A percentile compares a stretch with the other conserved stretches of the same genome.
These are phyloP conservation scores for Diadophis punctatus DNA, from an alignment of 2,113 vertebrate species.

Conservation along the genomic window DNA sequence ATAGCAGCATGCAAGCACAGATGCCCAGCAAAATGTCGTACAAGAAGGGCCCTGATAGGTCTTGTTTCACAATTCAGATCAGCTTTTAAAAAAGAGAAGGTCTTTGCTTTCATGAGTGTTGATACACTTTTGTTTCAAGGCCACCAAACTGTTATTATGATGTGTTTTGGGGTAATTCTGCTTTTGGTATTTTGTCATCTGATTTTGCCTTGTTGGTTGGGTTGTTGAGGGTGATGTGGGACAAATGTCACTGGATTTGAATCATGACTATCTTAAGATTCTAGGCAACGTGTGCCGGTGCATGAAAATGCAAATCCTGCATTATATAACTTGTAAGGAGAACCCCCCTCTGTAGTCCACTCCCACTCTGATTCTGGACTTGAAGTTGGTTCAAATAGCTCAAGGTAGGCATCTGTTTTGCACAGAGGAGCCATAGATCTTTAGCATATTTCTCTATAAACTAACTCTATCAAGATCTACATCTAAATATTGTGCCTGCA, in stretches of 20 bases:
- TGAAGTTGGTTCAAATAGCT: not conserved
- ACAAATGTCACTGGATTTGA: conserved; percentile 33
- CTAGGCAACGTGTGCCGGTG: conserved; percentile 26
- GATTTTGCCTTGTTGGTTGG: conserved; percentile 34
- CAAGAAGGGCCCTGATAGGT: conserved; percentile 43
- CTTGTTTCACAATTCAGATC: conserved; percentile 74
- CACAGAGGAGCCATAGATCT: not conserved
- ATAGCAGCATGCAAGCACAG: conserved; percentile 71
- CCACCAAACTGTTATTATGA: conserved; percentile 46
- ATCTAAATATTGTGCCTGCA: not conserved
- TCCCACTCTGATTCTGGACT: not conserved
- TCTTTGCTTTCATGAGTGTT: conserved; percentile 56
- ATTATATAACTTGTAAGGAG: conserved; percentile 26
- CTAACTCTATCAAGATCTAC: not conserved
- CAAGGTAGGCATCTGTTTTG: not conserved
- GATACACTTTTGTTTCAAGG: conserved; percentile 54
- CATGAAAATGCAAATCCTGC: conserved; percentile 39
- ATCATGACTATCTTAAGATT: conserved; percentile 35
- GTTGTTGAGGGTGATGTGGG: conserved; percentile 28
- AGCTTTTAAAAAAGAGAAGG: conserved; percentile 77
- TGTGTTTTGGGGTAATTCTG: conserved; percentile 36
- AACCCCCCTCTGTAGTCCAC: not conserved
- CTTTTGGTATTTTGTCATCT: conserved; percentile 16
- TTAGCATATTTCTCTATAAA: not conserved
- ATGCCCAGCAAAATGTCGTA: conserved; percentile 64